These are phyloP conservation scores for Theropithecus gelada DNA, from an alignment of 2,113 vertebrate species.

Conservation along the genomic window DNA sequence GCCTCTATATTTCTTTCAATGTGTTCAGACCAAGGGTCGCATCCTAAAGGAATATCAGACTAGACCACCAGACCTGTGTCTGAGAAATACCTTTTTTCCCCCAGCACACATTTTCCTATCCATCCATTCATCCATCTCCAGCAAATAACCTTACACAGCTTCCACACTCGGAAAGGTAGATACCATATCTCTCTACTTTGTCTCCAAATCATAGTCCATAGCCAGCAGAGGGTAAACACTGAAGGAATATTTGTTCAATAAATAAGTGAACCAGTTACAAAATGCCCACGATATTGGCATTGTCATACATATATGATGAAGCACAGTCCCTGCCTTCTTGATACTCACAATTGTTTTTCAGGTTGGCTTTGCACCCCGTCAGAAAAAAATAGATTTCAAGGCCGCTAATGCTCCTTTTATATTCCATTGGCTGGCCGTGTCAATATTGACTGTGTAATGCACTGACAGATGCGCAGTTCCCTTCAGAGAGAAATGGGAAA, in stretches of 20 bases:
- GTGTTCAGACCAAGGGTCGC: not conserved
- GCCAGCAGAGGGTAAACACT: not conserved
- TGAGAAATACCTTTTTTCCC: not conserved
- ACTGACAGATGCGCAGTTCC: constrained; percentile 23
- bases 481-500: constrained; percentile 38
- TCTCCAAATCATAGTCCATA: not conserved
- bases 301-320: not conserved
- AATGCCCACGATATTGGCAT: not conserved
- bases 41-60: not conserved
- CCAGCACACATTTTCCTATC: not conserved
- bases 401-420: not conserved
- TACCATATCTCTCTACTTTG: not conserved
- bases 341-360: not conserved
- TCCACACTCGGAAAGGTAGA: not conserved
- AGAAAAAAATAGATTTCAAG: constrained; percentile 40
- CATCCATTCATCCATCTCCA: not conserved
- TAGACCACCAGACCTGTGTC: not conserved
- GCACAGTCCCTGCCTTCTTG: not conserved
- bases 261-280: not conserved
- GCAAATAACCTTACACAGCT: not conserved
- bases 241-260: not conserved
- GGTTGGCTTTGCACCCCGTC: not conserved
- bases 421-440: not conserved
- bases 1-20: not conserved
- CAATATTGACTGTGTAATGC: not conserved